Base-by-base conservation (phyloP, 1,140 invertebrate species). In the Lamellibrachia luymesi region DNA sequence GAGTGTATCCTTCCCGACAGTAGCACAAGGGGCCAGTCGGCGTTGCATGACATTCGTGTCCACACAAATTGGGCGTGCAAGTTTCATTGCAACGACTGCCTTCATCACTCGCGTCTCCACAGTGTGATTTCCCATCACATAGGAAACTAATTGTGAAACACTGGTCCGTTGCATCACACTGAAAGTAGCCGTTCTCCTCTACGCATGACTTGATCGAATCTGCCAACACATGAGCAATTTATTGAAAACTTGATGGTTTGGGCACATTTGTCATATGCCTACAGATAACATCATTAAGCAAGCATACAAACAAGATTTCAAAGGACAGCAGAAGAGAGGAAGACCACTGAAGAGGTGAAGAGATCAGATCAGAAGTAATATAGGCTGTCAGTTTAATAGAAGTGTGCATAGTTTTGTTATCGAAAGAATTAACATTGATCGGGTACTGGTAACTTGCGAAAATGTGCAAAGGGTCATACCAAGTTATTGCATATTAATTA, bases 101-200 rank as follows among this genome's bases (percentile, higher is more conserved):
- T 94, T 96, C 96, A 94, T 96, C 96, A n/a, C 94, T 94, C 13
- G 93, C 94, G 94, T 96, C 95, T 17, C 94, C 93, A 92, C 95
- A 96, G 94, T 95, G 94, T 6, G 92, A 10, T 64, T 94, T 92
- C 52, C 94, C 94, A 94, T 97, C 97, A 96, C 97, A 97, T 94
- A 95, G 95, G 97, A 97, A 80, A 10, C 25, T 80, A 22, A 80
- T 80, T 22, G 64, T 2, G 25, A 80, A 80, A 80, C 64, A 80
- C 17, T 80, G 64, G 13, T 80, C 13, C 17, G 64, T 80, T 80
- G 64, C 64, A 80, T 10, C 13, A 17, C 64, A 80, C 6, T 80
- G 64, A 17, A 22, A 80, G 64, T 80, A 80, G 13, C 64, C 64
- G 13, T 80, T 80, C 64, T 80, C 64, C 13, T 10, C 8, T 80